Conservation (phyloP, 2,888 invertebrate genomes). For the Melikaiella ostensackeni region DNA sequence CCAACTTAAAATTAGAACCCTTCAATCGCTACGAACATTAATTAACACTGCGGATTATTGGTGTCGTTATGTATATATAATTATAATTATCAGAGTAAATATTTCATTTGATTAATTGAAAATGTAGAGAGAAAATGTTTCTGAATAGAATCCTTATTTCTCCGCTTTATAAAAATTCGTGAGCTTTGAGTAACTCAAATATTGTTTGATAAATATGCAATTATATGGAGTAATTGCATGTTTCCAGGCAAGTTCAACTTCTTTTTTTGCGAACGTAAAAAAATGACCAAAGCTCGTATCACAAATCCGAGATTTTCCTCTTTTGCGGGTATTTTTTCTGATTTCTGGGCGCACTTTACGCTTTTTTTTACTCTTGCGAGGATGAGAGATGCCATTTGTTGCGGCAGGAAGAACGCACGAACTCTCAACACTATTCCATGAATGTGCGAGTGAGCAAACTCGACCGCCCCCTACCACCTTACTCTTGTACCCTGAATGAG, state of each 20-base stretch:
- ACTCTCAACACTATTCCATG: slow-evolving; percentile 64
- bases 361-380: background rate
- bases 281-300: background rate
- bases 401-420: slow-evolving; percentile 62
- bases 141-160: background rate
- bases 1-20: background rate
- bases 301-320: background rate
- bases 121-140: background rate
- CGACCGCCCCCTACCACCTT: slow-evolving; percentile 42
- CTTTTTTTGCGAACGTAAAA: background rate
- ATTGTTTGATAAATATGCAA: too few species aligned
- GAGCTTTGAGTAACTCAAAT: too few species aligned
- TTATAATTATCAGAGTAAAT: background rate
- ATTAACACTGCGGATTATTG: background rate
- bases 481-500: slow-evolving; percentile 3
- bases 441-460: slow-evolving; percentile 63
- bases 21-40: background rate
- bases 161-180: too few species aligned
- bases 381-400: slow-evolving; percentile 61
- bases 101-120: background rate
- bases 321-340: background rate
- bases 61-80: background rate
- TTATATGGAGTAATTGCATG: too few species aligned
- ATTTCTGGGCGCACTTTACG: background rate
- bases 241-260: background rate